These are phyloP conservation scores for Calcarius lapponicus DNA, from an alignment of 2,797 vertebrate species.

Conservation along the genomic window DNA sequence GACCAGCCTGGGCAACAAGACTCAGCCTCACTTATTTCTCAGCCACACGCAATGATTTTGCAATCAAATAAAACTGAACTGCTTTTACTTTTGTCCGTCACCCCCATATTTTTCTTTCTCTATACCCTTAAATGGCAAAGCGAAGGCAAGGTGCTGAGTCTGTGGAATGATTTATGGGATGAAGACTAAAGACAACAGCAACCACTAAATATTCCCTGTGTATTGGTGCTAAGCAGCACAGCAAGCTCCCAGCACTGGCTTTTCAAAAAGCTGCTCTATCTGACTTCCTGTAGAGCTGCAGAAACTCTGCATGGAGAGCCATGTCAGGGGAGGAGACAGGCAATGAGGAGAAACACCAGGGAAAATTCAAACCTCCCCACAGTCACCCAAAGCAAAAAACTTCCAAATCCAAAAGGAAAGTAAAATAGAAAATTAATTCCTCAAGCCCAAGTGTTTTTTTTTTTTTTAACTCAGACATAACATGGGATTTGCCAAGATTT, in stretches of 20 bases:
- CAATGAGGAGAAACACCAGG: not conserved
- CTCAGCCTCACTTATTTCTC: not conserved
- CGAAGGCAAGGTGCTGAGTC: not conserved
- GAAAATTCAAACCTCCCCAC: not conserved
- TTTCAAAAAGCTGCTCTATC: constrained; percentile 26
- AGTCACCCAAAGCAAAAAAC: not conserved
- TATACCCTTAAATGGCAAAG: constrained; percentile 7
- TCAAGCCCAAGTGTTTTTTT: not conserved
- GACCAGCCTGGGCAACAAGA: not conserved
- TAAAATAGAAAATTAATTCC: not conserved
- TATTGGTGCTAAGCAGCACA: constrained; percentile 18
- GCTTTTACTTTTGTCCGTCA: not conserved
- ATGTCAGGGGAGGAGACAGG: not conserved
- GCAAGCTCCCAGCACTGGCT: not conserved
- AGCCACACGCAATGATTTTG: not conserved
- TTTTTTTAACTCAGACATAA: not conserved
- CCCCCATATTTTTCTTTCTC: not conserved
- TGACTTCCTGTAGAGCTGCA: constrained; percentile 48
- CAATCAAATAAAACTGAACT: not conserved
- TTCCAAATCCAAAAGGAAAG: constrained; percentile 7
- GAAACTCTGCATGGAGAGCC: not conserved
- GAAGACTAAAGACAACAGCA: not conserved
- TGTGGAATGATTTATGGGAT: not conserved
- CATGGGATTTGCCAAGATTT: not conserved
- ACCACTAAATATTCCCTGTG: not conserved